Percentiles rank a stretch among this genome's conserved stretches.
Evolutionary conservation across 1,140 invertebrate species (phyloP).

Genomic region (Plodia interpunctella): DNA sequence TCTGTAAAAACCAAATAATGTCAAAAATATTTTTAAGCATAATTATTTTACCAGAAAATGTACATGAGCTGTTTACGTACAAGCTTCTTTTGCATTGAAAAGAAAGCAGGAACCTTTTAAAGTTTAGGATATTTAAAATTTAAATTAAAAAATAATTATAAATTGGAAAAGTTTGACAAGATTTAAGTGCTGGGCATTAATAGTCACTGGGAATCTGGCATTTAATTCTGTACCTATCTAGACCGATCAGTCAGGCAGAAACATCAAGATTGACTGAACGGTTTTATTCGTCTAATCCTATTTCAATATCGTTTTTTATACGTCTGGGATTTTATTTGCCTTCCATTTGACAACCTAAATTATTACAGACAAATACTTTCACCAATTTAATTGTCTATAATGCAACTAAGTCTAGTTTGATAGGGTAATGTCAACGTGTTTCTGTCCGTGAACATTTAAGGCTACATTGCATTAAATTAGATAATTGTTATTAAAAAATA

Average conservation of each 20-base stretch:
- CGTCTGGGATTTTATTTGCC: constrained; percentile 47
- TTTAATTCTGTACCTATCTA: constrained; percentile 66
- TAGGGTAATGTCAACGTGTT: constrained; percentile 70
- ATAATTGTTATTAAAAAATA: no score
- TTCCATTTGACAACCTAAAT: constrained; percentile 45
- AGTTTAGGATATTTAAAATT: no score
- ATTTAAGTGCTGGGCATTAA: background rate
- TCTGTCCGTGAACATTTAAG: constrained; percentile 36
- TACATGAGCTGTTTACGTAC: no score
- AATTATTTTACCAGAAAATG: no score
- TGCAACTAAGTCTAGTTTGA: constrained; percentile 49
- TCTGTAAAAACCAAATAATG: no score
- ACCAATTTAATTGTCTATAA: constrained; percentile 65
- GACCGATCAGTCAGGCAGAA: constrained; percentile 67
- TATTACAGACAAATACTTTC: constrained; percentile 56
- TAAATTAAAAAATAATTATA: background rate
- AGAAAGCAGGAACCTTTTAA: no score
- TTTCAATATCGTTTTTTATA: constrained; percentile 64
- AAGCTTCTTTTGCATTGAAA: no score
- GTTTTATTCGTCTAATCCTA: constrained; percentile 70
- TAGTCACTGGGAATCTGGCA: constrained; percentile 72
- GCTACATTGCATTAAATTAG: constrained; percentile 16
- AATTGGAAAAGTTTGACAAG: background rate
- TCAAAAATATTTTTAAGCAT: no score
- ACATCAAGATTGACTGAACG: constrained; percentile 68